These are phyloP conservation scores for Drosophila nikananu DNA, from an alignment of 1,140 invertebrate species.

Conservation along the genomic window DNA sequence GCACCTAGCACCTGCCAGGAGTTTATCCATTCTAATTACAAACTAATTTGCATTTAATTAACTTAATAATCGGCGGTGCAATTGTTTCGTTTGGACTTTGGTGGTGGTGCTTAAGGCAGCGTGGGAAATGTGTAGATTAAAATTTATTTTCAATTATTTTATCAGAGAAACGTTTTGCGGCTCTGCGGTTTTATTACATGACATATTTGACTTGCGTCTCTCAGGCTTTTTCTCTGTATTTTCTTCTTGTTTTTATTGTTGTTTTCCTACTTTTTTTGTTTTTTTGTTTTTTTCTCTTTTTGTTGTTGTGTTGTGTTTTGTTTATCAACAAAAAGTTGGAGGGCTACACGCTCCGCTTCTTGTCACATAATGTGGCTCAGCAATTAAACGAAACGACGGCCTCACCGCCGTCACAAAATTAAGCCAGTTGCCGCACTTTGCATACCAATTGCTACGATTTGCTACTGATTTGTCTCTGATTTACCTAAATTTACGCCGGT, in stretches of 20 bases:
- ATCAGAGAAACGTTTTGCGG: constrained; percentile 73
- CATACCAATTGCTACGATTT: constrained; percentile 73
- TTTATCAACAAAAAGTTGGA: constrained; percentile 54
- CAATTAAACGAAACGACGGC: constrained; percentile 81
- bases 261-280: not conserved
- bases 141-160: constrained; percentile 81
- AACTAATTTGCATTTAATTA: constrained; percentile 77
- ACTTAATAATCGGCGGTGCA: constrained; percentile 76
- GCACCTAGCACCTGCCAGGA: not conserved
- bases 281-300: not conserved
- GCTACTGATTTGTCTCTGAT: constrained; percentile 10
- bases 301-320: constrained; percentile 8
- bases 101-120: constrained; percentile 21
- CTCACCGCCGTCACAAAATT: constrained; percentile 52
- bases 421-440: constrained; percentile 77
- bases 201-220: constrained; percentile 61
- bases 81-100: constrained; percentile 27
- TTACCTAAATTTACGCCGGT: not conserved
- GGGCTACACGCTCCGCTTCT: constrained; percentile 66
- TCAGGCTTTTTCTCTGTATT: constrained; percentile 6
- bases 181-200: constrained; percentile 77
- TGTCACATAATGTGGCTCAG: constrained; percentile 82
- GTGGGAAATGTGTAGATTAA: constrained; percentile 77
- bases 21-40: constrained; percentile 55
- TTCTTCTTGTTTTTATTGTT: constrained; percentile 11